phyloP scores from a whole-genome alignment of 2,113 vertebrate genomes.

The Gasterosteus nipponicus region DNA sequence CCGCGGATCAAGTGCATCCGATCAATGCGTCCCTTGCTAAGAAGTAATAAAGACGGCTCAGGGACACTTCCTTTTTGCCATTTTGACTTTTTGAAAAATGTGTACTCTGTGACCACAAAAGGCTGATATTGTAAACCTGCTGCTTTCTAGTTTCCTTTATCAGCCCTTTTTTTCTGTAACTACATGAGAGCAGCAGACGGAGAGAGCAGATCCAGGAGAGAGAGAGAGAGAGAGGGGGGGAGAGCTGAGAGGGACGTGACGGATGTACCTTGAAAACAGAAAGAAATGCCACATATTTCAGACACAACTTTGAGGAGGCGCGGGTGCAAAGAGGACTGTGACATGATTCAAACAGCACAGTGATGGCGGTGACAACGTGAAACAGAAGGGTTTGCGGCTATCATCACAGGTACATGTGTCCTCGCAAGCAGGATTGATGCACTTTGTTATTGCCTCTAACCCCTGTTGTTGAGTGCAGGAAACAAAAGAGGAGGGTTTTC shows the following conservation, averaged over 20 bases:
- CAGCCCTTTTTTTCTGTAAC: background rate
- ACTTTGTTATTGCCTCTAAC: background rate
- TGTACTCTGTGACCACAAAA: background rate
- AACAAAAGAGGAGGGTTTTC: background rate
- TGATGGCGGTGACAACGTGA: background rate
- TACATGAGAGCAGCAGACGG: background rate
- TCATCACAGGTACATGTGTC: background rate
- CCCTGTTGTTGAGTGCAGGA: background rate
- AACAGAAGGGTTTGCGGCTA: background rate
- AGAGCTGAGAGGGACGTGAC: background rate
- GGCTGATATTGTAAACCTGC: background rate
- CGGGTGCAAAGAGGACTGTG: background rate
- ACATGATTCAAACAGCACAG: background rate
- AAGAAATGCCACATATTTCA: background rate
- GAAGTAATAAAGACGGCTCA: background rate
- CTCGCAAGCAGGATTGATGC: background rate
- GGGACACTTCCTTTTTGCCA: background rate
- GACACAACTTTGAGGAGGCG: background rate
- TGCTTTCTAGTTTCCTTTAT: background rate
- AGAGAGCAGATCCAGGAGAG: background rate
- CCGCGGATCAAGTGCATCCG: background rate
- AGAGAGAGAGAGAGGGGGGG: no score
- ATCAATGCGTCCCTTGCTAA: background rate
- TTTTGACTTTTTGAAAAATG: background rate
- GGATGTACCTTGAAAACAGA: constrained; percentile 1